Base-by-base conservation (phyloP, 2,888 invertebrate genomes). In the Drosophila ezoana region DNA sequence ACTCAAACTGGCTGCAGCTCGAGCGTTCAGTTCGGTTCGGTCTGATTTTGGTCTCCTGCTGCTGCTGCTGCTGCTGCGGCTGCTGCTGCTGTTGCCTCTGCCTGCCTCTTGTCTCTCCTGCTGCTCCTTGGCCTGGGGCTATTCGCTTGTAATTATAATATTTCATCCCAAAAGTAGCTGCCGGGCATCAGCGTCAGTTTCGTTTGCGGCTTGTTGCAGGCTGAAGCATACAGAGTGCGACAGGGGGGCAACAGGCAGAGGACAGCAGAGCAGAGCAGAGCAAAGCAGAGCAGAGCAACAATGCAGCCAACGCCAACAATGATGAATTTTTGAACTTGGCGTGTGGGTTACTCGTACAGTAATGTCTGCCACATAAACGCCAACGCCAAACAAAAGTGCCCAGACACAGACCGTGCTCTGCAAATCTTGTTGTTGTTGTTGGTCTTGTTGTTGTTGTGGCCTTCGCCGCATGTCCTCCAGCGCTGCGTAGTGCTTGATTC, bases 101-200 rank as follows among this genome's bases (percentile, higher is more conserved):
- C 52, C 61, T 56, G 61, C 52, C 69, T 64, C 51, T 32, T 64
- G 73, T 45, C 45, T 40, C 69, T 71, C 51, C 68, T 71, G 81
- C 84, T 87, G 76, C 87, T 86, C 76, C 89, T 84, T 87, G 72
- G 82, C 81, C 79, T 56, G 56, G 57, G 79, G 90, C 89, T 78
- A 89, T 90, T 90, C 91, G 91, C 90, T 91, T 91, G 91, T 92
- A 92, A 92, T 92, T 92, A 92, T 92, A 92, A 92, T 92, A 92
- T 92, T 92, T 92, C 91, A 92, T 92, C 90, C 91, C 91, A 92
- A 90, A 89, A 87, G 89, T 91, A 76, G 89, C 92, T 88, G 62
- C 65, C 73, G 90, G 92, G 72, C 85, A 87, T 79, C 89, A 79
- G 89, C 63, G 63, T 87, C 85, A 87, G 83, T 84, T 88, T 84